These are phyloP conservation scores for Drosophila setifemur DNA, from an alignment of 1,140 invertebrate species.

Conservation along the genomic window DNA sequence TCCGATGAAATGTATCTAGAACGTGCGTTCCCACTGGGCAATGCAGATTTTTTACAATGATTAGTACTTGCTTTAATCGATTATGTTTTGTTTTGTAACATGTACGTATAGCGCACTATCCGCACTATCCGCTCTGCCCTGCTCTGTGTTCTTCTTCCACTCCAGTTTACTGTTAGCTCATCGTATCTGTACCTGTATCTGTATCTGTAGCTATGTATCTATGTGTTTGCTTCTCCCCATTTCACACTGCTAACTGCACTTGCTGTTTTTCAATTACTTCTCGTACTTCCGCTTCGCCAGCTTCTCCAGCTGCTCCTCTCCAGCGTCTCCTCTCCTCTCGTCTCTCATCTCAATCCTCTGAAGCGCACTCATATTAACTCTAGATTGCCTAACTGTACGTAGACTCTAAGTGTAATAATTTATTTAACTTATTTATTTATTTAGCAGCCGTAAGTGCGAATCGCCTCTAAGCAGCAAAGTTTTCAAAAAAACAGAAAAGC, in stretches of 20 bases:
- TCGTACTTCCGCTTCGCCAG: conserved; percentile 34
- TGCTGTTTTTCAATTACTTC: conserved; percentile 71
- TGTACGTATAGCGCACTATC: conserved; percentile 39
- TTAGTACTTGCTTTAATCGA: conserved; percentile 73
- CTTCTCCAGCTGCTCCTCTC: conserved; percentile 24
- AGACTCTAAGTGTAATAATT: conserved; percentile 65
- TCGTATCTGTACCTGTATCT: conserved; percentile 12
- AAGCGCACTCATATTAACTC: conserved; percentile 43
- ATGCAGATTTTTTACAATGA: conserved; percentile 55
- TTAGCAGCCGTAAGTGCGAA: conserved; percentile 62
- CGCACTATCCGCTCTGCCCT: conserved; percentile 20
- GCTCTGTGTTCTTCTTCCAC: conserved; percentile 12
- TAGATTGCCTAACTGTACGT: conserved; percentile 65
- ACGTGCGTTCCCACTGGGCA: conserved; percentile 56
- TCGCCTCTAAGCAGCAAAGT: conserved; percentile 72
- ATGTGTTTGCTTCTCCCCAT: background rate
- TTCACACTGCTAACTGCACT: conserved; percentile 53
- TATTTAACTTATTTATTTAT: conserved; percentile 74
- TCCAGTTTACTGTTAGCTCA: conserved; percentile 41
- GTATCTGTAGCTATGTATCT: conserved; percentile 6
- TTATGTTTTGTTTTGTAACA: conserved; percentile 53
- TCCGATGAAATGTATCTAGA: conserved; percentile 65
- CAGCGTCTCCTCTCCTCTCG: no score
- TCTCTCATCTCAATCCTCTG: conserved; percentile 38
- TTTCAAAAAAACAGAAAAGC: conserved; percentile 73